Percentiles rank a stretch among this genome's conserved stretches.
These are phyloP conservation scores for Germaria angustata DNA, from an alignment of 2,888 invertebrate genomes.

Conservation along the genomic window DNA sequence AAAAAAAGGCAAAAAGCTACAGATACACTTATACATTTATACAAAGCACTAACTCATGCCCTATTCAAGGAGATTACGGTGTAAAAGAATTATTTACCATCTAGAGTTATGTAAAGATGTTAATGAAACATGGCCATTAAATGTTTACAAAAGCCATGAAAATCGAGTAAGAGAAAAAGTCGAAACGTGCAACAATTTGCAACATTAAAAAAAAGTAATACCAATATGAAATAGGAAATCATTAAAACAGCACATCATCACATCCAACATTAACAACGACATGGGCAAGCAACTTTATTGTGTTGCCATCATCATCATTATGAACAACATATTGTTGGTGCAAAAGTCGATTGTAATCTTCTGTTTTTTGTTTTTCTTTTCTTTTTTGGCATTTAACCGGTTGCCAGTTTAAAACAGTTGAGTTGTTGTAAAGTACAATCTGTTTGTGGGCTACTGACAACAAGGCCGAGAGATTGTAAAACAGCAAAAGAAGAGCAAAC, in stretches of 20 bases:
- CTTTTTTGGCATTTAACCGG: background rate
- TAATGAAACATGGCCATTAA: conserved; percentile 55
- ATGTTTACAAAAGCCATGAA: conserved; percentile 27
- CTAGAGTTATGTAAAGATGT: conserved; percentile 19
- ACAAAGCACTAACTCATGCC: no score
- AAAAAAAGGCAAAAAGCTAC: no score
- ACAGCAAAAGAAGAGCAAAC: background rate
- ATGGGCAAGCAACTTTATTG: background rate
- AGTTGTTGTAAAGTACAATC: conserved; percentile 46
- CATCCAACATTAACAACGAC: conserved; percentile 9
- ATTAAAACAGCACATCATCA: conserved; percentile 11
- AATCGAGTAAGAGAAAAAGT: background rate
- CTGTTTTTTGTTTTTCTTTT: no score
- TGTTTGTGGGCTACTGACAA: conserved; percentile 36
- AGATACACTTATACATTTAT: no score
- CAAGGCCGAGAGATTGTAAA: background rate
- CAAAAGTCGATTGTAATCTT: conserved; percentile 16
- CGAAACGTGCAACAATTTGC: conserved; percentile 13
- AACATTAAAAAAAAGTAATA: conserved; percentile 7
- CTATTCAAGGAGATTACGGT: background rate
- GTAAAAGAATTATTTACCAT: background rate
- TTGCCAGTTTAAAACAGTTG: conserved; percentile 34
- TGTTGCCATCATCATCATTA: conserved; percentile 6
- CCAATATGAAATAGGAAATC: conserved; percentile 32
- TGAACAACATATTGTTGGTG: conserved; percentile 10